A percentile compares a stretch with the other conserved stretches of the same genome.
phyloP scores from a whole-genome alignment of 1,140 invertebrate genomes.

The Pseudomyrmex gracilis region DNA sequence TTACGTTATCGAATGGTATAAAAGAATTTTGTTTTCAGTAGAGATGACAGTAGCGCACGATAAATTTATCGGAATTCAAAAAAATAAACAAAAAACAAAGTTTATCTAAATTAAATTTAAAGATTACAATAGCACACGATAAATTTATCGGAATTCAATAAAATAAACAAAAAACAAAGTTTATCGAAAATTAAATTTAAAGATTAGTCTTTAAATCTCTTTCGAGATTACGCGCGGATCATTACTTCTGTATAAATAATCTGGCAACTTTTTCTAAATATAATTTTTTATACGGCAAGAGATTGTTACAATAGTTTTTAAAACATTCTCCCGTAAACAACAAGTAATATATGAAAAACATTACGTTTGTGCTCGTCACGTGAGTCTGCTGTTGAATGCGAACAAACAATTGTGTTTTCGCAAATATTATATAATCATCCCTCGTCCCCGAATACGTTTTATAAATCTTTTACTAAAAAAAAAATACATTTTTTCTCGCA shows the following conservation, averaged over 20 bases:
- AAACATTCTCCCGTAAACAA: no score
- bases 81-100: no score
- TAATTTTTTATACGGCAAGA: no score
- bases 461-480: slow-evolving; percentile 26
- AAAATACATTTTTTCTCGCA: slow-evolving; percentile 21
- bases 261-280: no score
- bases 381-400: slow-evolving; percentile 1
- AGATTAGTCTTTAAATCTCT: not conserved
- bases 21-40: slow-evolving; percentile 2
- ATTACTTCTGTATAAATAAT: no score
- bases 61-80: not conserved
- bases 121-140: not conserved
- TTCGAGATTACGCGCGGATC: no score
- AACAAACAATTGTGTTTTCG: not conserved
- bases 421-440: slow-evolving; percentile 2
- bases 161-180: no score
- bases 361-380: no score
- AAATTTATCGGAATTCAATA: not conserved
- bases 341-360: no score
- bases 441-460: not conserved
- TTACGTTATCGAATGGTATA: not conserved
- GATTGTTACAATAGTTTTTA: no score
- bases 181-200: not conserved
- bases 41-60: not conserved
- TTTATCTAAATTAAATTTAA: no score